Conservation (phyloP, 2,113 vertebrate species). For the Aix galericulata region DNA sequence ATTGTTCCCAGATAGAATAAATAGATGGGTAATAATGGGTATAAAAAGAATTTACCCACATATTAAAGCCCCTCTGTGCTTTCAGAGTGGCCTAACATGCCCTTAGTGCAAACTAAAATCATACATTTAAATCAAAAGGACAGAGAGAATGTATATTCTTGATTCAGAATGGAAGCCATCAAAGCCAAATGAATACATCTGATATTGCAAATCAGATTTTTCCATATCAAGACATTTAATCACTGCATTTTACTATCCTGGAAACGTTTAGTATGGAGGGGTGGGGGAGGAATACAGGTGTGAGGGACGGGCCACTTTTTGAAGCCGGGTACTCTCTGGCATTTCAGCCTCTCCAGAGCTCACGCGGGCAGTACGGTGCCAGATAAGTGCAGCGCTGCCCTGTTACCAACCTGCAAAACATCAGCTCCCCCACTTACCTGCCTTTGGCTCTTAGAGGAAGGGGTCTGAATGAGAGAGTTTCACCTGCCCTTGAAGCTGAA, state of each 20-base stretch:
- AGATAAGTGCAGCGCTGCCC: background rate
- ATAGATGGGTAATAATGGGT: conserved; percentile 45
- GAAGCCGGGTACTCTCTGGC: background rate
- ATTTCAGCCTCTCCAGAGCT: background rate
- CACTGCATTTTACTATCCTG: background rate
- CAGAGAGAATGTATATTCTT: background rate
- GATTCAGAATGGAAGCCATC: background rate
- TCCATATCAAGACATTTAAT: background rate
- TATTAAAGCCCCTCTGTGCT: conserved; percentile 33
- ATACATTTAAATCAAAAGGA: conserved; percentile 50
- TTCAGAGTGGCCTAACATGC: conserved; percentile 21
- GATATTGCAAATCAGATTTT: background rate
- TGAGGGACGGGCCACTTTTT: background rate
- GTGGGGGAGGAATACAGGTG: background rate
- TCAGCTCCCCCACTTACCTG: background rate
- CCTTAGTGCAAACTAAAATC: conserved; percentile 55
- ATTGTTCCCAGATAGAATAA: conserved; percentile 52
- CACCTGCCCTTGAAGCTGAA: background rate
- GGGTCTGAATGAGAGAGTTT: background rate
- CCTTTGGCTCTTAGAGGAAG: background rate
- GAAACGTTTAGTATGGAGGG: background rate
- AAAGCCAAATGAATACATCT: background rate
- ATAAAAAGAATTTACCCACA: conserved; percentile 61
- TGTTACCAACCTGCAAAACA: background rate
- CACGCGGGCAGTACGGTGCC: rapidly evolving